Evolutionary conservation across 1,140 invertebrate genomes (phyloP).

Genomic region (Trichonephila clavipes): DNA sequence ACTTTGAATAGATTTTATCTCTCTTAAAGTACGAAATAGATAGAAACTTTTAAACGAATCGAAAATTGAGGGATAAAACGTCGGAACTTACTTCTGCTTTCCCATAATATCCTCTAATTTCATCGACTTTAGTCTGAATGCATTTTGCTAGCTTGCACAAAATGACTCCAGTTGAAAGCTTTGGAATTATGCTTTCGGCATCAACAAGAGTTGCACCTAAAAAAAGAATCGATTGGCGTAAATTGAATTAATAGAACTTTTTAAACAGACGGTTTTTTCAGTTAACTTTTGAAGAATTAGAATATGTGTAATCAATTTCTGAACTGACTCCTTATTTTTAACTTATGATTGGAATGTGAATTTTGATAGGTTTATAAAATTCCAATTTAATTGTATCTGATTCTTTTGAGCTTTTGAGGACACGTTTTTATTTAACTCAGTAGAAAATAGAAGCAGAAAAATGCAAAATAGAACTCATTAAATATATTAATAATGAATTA

Average conservation of each 20-base stretch:
- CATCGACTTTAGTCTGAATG: constrained; percentile 87
- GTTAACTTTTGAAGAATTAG: background rate
- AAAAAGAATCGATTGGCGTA: constrained; percentile 79
- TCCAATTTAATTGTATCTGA: too few species aligned
- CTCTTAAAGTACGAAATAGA: too few species aligned
- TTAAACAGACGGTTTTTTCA: background rate
- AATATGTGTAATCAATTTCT: background rate
- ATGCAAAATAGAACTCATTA: too few species aligned
- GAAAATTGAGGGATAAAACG: background rate
- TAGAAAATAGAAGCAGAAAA: too few species aligned
- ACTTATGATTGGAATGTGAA: too few species aligned
- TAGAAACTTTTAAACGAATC: too few species aligned
- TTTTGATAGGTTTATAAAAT: too few species aligned
- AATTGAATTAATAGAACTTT: background rate
- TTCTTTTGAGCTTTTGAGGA: too few species aligned
- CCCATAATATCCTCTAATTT: constrained; percentile 77
- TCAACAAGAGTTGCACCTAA: constrained; percentile 82
- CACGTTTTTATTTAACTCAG: too few species aligned
- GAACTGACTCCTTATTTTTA: too few species aligned
- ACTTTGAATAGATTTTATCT: too few species aligned
- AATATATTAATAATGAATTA: too few species aligned
- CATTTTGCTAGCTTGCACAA: constrained; percentile 89
- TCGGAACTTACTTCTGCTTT: constrained; percentile 20
- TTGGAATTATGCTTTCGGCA: constrained; percentile 88
- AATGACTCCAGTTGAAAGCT: constrained; percentile 89